A percentile compares a stretch with the other conserved stretches of the same genome.
Conservation (phyloP, 2,797 vertebrate species). For the Channa striata region DNA sequence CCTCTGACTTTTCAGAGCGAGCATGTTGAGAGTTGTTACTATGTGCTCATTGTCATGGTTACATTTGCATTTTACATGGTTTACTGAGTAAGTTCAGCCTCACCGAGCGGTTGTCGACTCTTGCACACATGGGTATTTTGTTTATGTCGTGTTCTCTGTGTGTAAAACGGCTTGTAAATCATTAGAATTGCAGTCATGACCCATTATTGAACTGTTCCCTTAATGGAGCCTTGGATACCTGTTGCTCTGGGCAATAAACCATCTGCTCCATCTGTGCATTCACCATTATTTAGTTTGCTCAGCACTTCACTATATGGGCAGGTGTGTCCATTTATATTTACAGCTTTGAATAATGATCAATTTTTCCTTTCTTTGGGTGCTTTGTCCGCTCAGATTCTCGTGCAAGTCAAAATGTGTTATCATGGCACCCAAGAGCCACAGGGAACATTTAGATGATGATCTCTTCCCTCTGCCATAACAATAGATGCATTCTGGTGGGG, state of each 20-base stretch:
- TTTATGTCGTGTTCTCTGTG: not conserved
- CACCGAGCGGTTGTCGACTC: too few relatives aligned
- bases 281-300: constrained; percentile 51
- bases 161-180: constrained; percentile 6
- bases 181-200: constrained; percentile 3
- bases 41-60: not conserved
- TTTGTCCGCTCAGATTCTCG: not conserved
- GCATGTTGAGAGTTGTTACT: not conserved
- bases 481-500: not conserved
- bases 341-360: constrained; percentile 76
- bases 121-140: not conserved
- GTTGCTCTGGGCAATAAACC: constrained; percentile 67
- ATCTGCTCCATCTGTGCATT: constrained; percentile 59
- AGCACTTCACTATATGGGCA: constrained; percentile 52
- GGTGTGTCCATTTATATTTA: constrained; percentile 57
- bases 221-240: constrained; percentile 48
- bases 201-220: not conserved
- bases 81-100: not conserved
- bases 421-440: constrained; percentile 33
- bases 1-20: too few relatives aligned
- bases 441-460: constrained; percentile 53
- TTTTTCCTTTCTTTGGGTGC: constrained; percentile 33
- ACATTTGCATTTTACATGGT: not conserved
- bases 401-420: constrained; percentile 43
- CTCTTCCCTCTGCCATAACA: constrained; percentile 3